Evolutionary conservation across 2,888 invertebrate species (phyloP).

Genomic region (Xylocampa areola): DNA sequence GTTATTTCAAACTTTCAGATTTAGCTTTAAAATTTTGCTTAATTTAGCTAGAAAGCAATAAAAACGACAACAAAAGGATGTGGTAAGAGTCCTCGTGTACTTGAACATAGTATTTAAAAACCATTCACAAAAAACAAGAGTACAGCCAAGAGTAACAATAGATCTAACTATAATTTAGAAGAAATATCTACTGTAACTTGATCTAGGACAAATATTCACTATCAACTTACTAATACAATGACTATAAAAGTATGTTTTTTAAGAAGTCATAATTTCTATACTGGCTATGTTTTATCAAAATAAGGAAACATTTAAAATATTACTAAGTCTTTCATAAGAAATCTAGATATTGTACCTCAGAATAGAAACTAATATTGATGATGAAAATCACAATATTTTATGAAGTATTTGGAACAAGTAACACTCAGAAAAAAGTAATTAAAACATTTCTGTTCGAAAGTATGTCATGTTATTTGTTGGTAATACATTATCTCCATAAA

Average conservation of each 20-base stretch:
- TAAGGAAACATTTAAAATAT: conserved; percentile 40
- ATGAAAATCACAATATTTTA: conserved; percentile 24
- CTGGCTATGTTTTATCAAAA: conserved; percentile 47
- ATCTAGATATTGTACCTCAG: conserved; percentile 32
- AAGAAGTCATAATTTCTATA: conserved; percentile 55
- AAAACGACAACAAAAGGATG: neutral
- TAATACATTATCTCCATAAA: neutral
- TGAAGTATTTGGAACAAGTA: conserved; percentile 23
- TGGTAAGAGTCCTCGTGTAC: neutral
- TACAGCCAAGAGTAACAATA: conserved; percentile 43
- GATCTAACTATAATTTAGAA: conserved; percentile 52
- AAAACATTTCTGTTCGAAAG: neutral
- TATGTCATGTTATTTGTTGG: conserved; percentile 34
- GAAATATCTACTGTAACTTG: conserved; percentile 47
- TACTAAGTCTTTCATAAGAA: conserved; percentile 43
- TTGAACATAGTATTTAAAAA: neutral
- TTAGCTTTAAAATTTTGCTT: no score
- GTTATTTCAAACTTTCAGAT: no score
- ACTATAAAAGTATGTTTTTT: conserved; percentile 25
- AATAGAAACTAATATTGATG: conserved; percentile 35
- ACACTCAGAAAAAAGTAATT: conserved; percentile 7
- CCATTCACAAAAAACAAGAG: conserved; percentile 41
- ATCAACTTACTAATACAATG: conserved; percentile 39
- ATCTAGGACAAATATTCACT: conserved; percentile 52
- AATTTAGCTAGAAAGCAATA: no score